These are phyloP conservation scores for Dendrolimus kikuchii DNA, from an alignment of 1,140 invertebrate genomes.

Conservation along the genomic window DNA sequence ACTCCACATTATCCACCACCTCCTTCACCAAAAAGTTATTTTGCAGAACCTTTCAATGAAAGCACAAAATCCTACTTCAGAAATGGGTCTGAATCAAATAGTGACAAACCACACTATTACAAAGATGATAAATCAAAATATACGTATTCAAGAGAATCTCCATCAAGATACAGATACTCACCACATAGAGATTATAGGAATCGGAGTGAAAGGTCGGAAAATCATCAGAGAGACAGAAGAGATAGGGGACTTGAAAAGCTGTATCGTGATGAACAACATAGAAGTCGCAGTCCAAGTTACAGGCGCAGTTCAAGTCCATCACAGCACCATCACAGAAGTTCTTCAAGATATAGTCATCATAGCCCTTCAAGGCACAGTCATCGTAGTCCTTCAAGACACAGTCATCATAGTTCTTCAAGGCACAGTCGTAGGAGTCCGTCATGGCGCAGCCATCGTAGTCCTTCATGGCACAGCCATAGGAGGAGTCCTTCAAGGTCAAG, in stretches of 20 bases:
- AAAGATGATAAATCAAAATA: no score
- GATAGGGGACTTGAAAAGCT: no score
- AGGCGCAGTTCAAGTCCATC: constrained; percentile 29
- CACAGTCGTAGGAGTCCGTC: no score
- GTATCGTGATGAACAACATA: no score
- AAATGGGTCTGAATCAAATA: neutral
- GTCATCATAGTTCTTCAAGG: no score
- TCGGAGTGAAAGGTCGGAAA: constrained; percentile 5
- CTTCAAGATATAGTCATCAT: no score
- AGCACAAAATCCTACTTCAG: no score
- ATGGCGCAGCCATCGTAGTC: constrained; percentile 23
- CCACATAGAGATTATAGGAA: constrained; percentile 20
- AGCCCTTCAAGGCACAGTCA: no score
- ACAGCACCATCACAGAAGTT: constrained; percentile 16
- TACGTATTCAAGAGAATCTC: constrained; percentile 2
- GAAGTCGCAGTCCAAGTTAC: constrained; percentile 27
- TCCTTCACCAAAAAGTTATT: constrained; percentile 1
- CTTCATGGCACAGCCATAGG: constrained; percentile 17
- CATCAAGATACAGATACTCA: constrained; percentile 22
- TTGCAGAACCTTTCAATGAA: no score
- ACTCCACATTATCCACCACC: constrained; percentile 7
- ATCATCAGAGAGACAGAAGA: no score
- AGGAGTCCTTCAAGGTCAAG: constrained; percentile 30
- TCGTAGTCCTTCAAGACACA: no score
- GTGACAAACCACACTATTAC: constrained; percentile 6